Evolutionary conservation across 2,797 vertebrate species (phyloP), one percentile per base, ranked within the genome.

Genomic region (Aselliscus stoliczkanus): DNA sequence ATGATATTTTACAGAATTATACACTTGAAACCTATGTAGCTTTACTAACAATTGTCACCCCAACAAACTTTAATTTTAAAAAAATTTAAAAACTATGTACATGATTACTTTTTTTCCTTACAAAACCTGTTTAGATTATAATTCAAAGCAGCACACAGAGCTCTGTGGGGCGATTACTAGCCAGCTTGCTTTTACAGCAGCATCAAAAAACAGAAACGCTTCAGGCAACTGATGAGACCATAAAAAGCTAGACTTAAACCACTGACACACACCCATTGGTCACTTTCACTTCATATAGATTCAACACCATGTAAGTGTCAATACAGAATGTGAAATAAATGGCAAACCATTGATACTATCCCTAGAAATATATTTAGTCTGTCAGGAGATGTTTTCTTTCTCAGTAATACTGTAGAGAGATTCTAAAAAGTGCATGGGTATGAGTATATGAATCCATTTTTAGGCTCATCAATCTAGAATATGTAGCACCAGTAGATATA

Each of bases 371-470:
- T 25, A 94, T 37, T 81, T 85, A 79, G 7, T 54, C 17, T 60
- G 14, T 72, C 31, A 89, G 52, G 5, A 80, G 25, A 83, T 70
- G 64, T 8, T 70, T 80, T 58, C 65, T 88, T 75, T 88, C 0
- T 58, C 14, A 58, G 47, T 25, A 72, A 12, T 88, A 91, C 54
- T 88, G 39, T 54, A 79, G 44, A 73, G 50, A 88, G 10, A 88
- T 75, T 34, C 31, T 92, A 80, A 80, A 83, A 83, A 42, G 23
- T 94, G 27, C 23, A 34, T 13, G 56, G 25, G 25, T 93, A 93
- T 81, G 52, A 95, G 4, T 77, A 76, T 25, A 80, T 92, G 18
- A 31, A 76, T 91, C 31, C 90, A 96, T 96, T 93, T 95, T 93
- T 58, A 96, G 34, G 6, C 95, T 96, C 25, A 54, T 94, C 54